A percentile compares a stretch with the other conserved stretches of the same genome.
Evolutionary conservation across 2,888 invertebrate genomes (phyloP).

Genomic region (Alcis repandata): DNA sequence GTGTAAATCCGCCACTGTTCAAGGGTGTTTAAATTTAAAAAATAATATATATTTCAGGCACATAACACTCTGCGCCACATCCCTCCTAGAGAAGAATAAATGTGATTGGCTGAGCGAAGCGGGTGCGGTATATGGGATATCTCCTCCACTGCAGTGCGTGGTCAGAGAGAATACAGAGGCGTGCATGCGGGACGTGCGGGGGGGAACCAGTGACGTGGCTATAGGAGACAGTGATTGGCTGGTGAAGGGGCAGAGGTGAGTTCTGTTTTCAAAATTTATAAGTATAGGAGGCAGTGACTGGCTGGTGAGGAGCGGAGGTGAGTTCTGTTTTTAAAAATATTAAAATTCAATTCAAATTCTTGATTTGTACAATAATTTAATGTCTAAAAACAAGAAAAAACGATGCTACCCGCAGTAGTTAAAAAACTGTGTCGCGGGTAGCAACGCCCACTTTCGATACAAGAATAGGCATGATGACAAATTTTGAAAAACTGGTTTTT

Average conservation of each 20-base stretch:
- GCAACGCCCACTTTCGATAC: too few relatives aligned
- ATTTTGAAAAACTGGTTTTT: too few relatives aligned
- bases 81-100: conserved; percentile 90
- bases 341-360: too few relatives aligned
- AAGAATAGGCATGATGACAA: too few relatives aligned
- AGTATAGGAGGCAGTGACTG: conserved; percentile 90
- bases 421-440: too few relatives aligned
- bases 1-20: too few relatives aligned
- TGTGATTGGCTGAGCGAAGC: conserved; percentile 93
- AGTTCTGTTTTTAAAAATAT: too few relatives aligned
- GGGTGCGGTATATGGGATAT: conserved; percentile 90
- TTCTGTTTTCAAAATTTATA: not conserved
- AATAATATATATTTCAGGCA: conserved; percentile 74
- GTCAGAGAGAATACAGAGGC: conserved; percentile 86
- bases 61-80: conserved; percentile 89
- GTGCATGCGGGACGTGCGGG: conserved; percentile 89
- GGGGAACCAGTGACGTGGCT: conserved; percentile 90
- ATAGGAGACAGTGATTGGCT: conserved; percentile 91
- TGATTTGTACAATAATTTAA: too few relatives aligned
- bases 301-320: conserved; percentile 76
- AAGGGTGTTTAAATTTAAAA: too few relatives aligned
- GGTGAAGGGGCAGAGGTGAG: conserved; percentile 88
- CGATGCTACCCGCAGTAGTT: too few relatives aligned
- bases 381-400: too few relatives aligned
- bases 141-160: conserved; percentile 93